Conservation (phyloP, 2,888 invertebrate species). For the Trachelus tabidus region DNA sequence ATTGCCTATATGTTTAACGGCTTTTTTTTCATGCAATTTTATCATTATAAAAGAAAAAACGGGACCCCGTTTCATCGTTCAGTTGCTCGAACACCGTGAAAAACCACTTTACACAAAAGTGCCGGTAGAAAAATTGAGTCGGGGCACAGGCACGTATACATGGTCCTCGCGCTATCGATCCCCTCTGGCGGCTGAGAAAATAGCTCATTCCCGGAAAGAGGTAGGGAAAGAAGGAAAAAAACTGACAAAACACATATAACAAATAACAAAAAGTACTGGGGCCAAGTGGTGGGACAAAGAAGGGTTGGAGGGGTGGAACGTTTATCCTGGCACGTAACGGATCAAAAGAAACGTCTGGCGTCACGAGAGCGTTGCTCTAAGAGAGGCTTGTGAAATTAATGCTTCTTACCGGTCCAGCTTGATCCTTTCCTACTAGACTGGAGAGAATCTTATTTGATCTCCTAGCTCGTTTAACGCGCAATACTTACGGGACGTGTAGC, state of each 20-base stretch:
- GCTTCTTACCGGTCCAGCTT: neutral
- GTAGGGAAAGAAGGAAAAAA: neutral
- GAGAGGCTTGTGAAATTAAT: neutral
- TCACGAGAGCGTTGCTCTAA: neutral
- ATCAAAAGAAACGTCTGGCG: neutral
- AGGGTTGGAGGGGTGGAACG: neutral
- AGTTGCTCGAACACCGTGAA: neutral
- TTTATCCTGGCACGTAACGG: neutral
- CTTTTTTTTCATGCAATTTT: neutral
- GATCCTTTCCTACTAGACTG: neutral
- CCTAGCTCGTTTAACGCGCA: neutral
- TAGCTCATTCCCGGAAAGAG: neutral
- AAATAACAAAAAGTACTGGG: neutral
- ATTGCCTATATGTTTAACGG: neutral
- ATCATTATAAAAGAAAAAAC: neutral
- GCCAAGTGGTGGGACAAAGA: neutral
- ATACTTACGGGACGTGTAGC: neutral
- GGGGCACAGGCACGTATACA: neutral
- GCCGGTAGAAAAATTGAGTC: neutral
- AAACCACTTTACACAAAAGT: neutral
- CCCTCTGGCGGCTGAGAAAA: neutral
- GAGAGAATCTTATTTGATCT: neutral
- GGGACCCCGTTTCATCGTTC: neutral
- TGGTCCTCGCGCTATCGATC: neutral
- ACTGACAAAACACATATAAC: neutral